Conservation (phyloP, 1,140 invertebrate genomes). For the Drosophila ambigua region DNA sequence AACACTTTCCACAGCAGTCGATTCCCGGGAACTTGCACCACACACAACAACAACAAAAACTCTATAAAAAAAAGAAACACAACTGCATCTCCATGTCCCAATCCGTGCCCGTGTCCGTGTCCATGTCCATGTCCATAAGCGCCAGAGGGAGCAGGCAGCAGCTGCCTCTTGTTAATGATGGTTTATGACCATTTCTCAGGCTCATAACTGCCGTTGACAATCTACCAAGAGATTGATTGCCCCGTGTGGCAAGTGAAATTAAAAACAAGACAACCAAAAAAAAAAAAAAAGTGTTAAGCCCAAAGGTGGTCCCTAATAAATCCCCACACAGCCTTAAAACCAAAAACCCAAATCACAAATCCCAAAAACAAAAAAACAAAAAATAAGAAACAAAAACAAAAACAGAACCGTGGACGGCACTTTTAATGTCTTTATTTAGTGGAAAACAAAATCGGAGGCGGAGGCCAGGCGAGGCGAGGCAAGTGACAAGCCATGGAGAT, state of each 20-base stretch:
- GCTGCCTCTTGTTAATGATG: constrained; percentile 66
- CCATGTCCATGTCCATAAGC: constrained; percentile 25
- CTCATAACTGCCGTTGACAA: constrained; percentile 55
- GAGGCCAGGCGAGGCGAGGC: constrained; percentile 21
- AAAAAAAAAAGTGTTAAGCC: constrained; percentile 66
- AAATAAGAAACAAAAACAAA: constrained; percentile 1
- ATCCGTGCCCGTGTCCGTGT: neutral
- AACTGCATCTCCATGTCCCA: too few relatives aligned
- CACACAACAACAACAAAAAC: constrained; percentile 34
- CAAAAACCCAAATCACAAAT: constrained; percentile 21
- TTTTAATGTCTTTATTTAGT: constrained; percentile 82
- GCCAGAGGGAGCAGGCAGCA: constrained; percentile 25
- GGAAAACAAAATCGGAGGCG: constrained; percentile 67
- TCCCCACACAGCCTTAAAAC: constrained; percentile 48
- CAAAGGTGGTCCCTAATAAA: constrained; percentile 76
- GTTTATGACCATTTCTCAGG: constrained; percentile 76
- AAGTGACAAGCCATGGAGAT: constrained; percentile 71
- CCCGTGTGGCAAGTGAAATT: constrained; percentile 72
- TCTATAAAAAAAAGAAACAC: constrained; percentile 8
- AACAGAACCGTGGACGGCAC: constrained; percentile 64
- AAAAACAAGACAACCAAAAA: constrained; percentile 22
- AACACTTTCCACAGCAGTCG: constrained; percentile 67
- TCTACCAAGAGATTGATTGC: constrained; percentile 66
- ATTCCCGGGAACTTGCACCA: constrained; percentile 70
- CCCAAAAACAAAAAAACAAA: constrained; percentile 5